Percentiles rank a stretch among this genome's conserved stretches.
These are phyloP conservation scores for Embidobia sp. DNA, from an alignment of 2,888 invertebrate genomes.

Conservation along the genomic window DNA sequence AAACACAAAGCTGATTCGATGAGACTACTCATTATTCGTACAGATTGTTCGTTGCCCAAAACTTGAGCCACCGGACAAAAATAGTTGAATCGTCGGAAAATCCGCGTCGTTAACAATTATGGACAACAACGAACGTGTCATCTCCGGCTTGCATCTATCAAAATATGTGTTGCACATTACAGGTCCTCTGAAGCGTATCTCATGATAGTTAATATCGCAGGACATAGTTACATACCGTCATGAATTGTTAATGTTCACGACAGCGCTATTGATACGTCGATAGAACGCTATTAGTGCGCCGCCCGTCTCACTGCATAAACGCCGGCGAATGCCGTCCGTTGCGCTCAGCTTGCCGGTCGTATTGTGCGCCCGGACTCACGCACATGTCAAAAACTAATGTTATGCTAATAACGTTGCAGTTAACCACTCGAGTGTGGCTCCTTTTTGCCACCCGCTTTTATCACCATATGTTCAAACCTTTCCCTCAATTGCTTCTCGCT, in stretches of 20 bases:
- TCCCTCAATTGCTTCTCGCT: neutral
- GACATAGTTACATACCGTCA: slow-evolving; percentile 64
- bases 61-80: too few species aligned
- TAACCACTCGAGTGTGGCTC: slow-evolving; percentile 18
- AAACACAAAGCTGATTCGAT: too few species aligned
- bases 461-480: slow-evolving; percentile 21
- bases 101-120: slow-evolving; percentile 22
- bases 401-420: slow-evolving; percentile 56
- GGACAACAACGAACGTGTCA: neutral
- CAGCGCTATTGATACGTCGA: slow-evolving; percentile 73
- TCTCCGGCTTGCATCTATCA: neutral
- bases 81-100: too few species aligned
- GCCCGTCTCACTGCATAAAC: slow-evolving; percentile 67
- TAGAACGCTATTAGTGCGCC: slow-evolving; percentile 72
- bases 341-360: slow-evolving; percentile 17
- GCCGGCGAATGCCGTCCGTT: slow-evolving; percentile 51
- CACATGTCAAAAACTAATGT: slow-evolving; percentile 61
- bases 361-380: slow-evolving; percentile 42
- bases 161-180: slow-evolving; percentile 22
- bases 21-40: too few species aligned
- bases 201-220: slow-evolving; percentile 48
- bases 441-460: slow-evolving; percentile 40
- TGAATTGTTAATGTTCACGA: slow-evolving; percentile 73
- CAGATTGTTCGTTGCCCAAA: too few species aligned
- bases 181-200: slow-evolving; percentile 41